These are phyloP conservation scores for Erynnis tages DNA, from an alignment of 2,888 invertebrate genomes.

Conservation along the genomic window DNA sequence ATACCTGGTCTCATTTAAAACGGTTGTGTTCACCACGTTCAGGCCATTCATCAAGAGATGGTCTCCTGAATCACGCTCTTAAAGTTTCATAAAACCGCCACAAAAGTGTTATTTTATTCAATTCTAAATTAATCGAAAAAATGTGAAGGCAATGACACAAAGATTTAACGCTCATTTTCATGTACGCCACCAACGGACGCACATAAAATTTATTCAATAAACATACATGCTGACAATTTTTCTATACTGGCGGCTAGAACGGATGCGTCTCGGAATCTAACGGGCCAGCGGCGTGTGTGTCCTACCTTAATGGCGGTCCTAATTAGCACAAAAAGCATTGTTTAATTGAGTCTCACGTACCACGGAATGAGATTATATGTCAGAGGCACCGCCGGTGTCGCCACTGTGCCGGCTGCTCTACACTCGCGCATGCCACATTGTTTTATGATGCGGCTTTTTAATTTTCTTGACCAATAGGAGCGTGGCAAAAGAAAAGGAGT, in stretches of 20 bases:
- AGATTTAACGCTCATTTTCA: not conserved
- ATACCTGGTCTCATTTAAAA: too few relatives aligned
- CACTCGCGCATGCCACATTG: conserved; percentile 3
- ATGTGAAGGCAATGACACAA: not conserved
- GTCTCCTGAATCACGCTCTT: too few relatives aligned
- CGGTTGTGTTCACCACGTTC: too few relatives aligned
- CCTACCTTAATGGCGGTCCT: conserved; percentile 29
- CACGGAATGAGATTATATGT: conserved; percentile 24
- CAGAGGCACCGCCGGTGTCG: conserved; percentile 22
- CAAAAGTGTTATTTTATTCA: too few relatives aligned
- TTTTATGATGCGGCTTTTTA: too few relatives aligned
- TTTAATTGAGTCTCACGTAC: conserved; percentile 24
- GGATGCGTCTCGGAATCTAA: conserved; percentile 31
- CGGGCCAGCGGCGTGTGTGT: conserved; percentile 30
- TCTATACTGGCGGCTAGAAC: conserved; percentile 9
- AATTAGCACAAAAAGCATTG: conserved; percentile 34
- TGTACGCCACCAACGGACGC: not conserved
- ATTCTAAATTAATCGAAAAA: too few relatives aligned
- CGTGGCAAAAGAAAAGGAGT: too few relatives aligned
- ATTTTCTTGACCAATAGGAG: too few relatives aligned
- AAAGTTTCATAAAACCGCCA: too few relatives aligned
- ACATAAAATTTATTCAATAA: conserved; percentile 8
- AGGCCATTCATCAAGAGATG: too few relatives aligned
- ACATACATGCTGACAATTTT: conserved; percentile 7
- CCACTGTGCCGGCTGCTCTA: not conserved